phyloP scores from a whole-genome alignment of 2,113 vertebrate species.

The Conger conger region DNA sequence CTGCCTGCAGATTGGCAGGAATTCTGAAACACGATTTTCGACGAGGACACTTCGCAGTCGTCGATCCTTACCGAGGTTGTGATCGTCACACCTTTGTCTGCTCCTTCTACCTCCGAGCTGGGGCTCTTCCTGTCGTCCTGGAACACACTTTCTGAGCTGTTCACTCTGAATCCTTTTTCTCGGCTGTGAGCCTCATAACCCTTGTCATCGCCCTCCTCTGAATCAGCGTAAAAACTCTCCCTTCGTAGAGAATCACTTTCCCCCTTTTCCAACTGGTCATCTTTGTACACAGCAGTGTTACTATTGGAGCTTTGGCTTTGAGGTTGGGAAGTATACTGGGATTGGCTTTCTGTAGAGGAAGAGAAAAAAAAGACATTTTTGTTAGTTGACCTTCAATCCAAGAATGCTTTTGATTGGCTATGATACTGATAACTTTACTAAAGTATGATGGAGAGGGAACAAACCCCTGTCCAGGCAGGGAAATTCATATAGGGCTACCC shows the following conservation, averaged over 20 bases:
- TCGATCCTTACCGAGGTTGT: constrained; percentile 66
- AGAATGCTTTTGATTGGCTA: background rate
- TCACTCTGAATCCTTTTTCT: constrained; percentile 51
- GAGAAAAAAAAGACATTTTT: background rate
- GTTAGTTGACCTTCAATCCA: background rate
- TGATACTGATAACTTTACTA: background rate
- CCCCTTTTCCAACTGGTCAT: constrained; percentile 55
- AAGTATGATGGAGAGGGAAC: too few relatives aligned
- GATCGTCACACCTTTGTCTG: constrained; percentile 52
- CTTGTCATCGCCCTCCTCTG: constrained; percentile 59
- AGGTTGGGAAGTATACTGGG: constrained; percentile 46
- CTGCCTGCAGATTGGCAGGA: constrained; percentile 42
- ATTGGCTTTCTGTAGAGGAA: constrained; percentile 55
- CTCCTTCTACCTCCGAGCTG: constrained; percentile 38
- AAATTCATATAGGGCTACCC: too few relatives aligned
- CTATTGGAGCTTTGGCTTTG: constrained; percentile 41
- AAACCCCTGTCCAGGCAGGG: too few relatives aligned
- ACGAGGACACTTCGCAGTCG: constrained; percentile 50
- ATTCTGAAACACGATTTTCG: constrained; percentile 60
- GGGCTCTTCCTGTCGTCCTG: constrained; percentile 50
- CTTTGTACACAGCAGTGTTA: constrained; percentile 41
- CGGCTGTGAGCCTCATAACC: constrained; percentile 33
- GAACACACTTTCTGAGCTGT: constrained; percentile 50
- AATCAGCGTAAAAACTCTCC: constrained; percentile 47
- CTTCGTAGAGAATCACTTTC: constrained; percentile 49